Conservation (phyloP, 2,113 vertebrate species). For the Triplophysa tibetana region DNA sequence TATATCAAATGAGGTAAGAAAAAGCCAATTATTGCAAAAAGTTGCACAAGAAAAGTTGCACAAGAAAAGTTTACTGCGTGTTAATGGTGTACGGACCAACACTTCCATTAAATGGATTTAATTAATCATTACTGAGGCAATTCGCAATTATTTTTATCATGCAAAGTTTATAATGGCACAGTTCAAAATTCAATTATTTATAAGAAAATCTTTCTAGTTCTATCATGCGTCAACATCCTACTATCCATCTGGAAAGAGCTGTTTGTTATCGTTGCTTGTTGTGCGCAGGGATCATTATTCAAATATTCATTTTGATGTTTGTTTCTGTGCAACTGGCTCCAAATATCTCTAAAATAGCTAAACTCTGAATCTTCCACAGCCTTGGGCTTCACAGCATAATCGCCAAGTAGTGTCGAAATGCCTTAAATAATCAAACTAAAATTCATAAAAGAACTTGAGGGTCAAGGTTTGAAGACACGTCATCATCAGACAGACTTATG, state of each 20-base stretch:
- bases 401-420: not conserved
- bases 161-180: too few relatives aligned
- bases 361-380: not conserved
- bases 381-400: not conserved
- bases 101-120: too few relatives aligned
- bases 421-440: not conserved
- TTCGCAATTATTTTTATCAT: too few relatives aligned
- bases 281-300: slow-evolving; percentile 17
- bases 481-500: not conserved
- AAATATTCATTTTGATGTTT: slow-evolving; percentile 29
- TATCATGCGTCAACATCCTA: not conserved
- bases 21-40: too few relatives aligned
- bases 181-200: not conserved
- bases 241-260: not conserved
- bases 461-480: not conserved
- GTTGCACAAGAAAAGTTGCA: too few relatives aligned
- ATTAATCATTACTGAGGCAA: too few relatives aligned
- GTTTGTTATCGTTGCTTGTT: slow-evolving; percentile 11
- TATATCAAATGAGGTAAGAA: too few relatives aligned
- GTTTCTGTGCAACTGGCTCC: slow-evolving; percentile 30
- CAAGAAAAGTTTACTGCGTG: too few relatives aligned
- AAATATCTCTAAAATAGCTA: not conserved
- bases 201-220: not conserved
- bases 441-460: not conserved
- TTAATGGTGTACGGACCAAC: not conserved